A percentile compares a stretch with the other conserved stretches of the same genome.
Conservation (phyloP, 2,888 invertebrate genomes). For the Sphaerophoria taeniata region DNA sequence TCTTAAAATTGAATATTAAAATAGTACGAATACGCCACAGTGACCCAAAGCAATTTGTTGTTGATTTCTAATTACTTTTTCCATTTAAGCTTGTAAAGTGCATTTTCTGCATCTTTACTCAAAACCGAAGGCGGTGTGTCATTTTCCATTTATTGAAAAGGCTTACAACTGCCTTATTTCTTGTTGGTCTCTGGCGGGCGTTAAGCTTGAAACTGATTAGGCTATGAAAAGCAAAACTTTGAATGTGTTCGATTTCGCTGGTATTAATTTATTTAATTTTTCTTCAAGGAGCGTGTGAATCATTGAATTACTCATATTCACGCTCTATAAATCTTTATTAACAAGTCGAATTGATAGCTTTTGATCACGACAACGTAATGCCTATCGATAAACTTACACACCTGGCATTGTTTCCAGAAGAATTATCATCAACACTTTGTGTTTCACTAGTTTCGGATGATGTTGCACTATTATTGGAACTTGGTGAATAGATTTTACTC, state of each 20-base stretch:
- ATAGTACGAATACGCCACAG: slow-evolving; percentile 28
- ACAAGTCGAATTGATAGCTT: slow-evolving; percentile 44
- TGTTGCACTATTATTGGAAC: slow-evolving; percentile 79
- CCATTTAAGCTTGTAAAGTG: slow-evolving; percentile 61
- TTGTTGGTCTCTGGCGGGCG: neutral
- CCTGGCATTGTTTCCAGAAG: slow-evolving; percentile 60
- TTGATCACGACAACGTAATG: slow-evolving; percentile 48
- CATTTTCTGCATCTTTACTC: slow-evolving; percentile 27
- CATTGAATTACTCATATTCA: slow-evolving; percentile 36
- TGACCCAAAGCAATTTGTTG: neutral
- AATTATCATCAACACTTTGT: slow-evolving; percentile 80
- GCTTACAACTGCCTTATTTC: neutral
- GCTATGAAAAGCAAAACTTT: neutral
- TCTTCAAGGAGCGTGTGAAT: slow-evolving; percentile 47
- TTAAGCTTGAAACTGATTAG: slow-evolving; percentile 42
- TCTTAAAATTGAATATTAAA: neutral
- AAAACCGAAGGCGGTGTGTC: slow-evolving; percentile 28
- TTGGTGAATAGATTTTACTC: slow-evolving; percentile 70
- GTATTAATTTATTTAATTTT: neutral
- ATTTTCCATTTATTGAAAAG: slow-evolving; percentile 46
- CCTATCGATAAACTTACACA: slow-evolving; percentile 1
- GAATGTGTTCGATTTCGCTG: neutral
- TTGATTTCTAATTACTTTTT: slow-evolving; percentile 46
- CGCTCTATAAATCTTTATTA: slow-evolving; percentile 39
- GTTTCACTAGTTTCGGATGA: slow-evolving; percentile 81